Base-by-base conservation (phyloP, 2,888 invertebrate genomes). In the Acanthosoma haemorrhoidale region DNA sequence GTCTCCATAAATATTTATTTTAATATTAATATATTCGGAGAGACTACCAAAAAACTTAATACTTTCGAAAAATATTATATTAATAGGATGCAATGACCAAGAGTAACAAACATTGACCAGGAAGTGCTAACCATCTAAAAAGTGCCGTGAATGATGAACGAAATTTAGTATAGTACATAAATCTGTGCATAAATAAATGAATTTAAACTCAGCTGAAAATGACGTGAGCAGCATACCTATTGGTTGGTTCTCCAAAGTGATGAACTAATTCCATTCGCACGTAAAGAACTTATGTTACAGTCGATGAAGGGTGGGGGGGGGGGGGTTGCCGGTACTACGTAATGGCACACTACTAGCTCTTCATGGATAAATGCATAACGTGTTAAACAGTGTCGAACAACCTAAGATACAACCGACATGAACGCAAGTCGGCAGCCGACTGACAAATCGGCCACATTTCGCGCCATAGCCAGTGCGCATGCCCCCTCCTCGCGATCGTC, bases 251-350 rank as follows among this genome's bases (percentile, higher is more conserved):
- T 60, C 60, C 36, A 36, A 60, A 60, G 36, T 60, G 60, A 60
- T 60, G 60, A 32, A 60, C 60, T 60, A 60, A 60, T 60, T 60
- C 60, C 60, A 60, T 60, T 60, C 60, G 60, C 60, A 60, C 60
- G 18, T 51, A 51, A 1, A n/a, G 29, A 51, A 51, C 51, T 25
- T 51, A 25, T 51, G 25, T n/a, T n/a, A n/a, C 5, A 51, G 25
- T n/a, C 1, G 25, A 25, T 29, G 51, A 51, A 25, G 51, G 29
- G 29, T 25, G 29, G 3, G 25, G n/a, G 13, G 51, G 29, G 21
- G 51, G 29, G 29, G 13, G 29, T 3, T n/a, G 51, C 3, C n/a
- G n/a, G 51, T 6, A n/a, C n/a, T n/a, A n/a, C 8, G n/a, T 51
- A 51, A 13, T n/a, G 4, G n/a, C 51, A 51, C 51, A 51, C 25